phyloP scores from a whole-genome alignment of 37 sponge, comb jelly and placozoan species.

The Mnemiopsis leidyi region DNA sequence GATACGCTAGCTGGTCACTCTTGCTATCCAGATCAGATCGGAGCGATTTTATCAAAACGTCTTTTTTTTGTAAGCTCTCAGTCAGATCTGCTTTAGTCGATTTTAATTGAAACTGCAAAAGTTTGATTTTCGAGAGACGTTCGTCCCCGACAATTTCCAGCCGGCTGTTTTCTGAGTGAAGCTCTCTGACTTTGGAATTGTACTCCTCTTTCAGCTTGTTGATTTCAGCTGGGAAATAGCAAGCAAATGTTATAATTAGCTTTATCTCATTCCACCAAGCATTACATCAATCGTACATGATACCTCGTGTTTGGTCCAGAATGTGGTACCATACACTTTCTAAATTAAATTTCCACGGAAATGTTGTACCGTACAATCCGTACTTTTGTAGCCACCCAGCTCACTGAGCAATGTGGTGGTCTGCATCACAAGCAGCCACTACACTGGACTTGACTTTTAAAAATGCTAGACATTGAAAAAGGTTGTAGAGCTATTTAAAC shows the following conservation, averaged over 20 bases:
- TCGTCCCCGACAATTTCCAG: neutral
- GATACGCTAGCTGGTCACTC: constrained; percentile 35
- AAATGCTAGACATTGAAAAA: neutral
- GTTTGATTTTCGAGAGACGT: neutral
- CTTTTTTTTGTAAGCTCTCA: constrained; percentile 15
- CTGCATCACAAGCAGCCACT: too few species aligned
- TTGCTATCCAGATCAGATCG: constrained; percentile 20
- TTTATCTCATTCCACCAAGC: neutral
- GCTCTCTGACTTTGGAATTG: neutral
- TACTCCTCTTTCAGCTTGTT: neutral
- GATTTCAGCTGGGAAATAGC: neutral
- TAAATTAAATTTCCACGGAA: too few species aligned
- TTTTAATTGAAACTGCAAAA: constrained; percentile 14
- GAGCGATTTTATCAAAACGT: constrained; percentile 13
- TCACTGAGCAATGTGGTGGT: neutral
- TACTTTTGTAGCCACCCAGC: too few species aligned
- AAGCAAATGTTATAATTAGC: neutral
- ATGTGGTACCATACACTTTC: too few species aligned
- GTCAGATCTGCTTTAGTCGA: constrained; percentile 41
- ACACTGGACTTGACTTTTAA: neutral
- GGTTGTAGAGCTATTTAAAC: neutral
- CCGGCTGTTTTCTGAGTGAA: constrained; percentile 16
- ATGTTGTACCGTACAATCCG: too few species aligned
- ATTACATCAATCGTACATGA: neutral
- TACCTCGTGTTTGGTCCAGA: neutral